Conservation (phyloP, 2,888 invertebrate genomes). For the Dynastes grantii region DNA sequence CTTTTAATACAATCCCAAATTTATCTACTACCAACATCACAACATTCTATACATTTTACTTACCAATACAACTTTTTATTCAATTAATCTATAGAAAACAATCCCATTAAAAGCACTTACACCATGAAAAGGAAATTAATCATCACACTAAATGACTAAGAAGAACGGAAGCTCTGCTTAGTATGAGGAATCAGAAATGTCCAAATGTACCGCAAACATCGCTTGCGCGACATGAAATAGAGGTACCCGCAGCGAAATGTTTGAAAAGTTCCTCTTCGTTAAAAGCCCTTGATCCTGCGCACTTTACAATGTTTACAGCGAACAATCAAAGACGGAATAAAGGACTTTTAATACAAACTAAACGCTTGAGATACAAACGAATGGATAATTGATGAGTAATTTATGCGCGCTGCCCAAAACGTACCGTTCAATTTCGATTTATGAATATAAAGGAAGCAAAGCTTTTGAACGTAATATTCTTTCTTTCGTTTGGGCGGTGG, state of each 20-base stretch:
- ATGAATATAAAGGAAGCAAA: too few relatives aligned
- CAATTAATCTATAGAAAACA: not conserved
- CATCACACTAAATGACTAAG: not conserved
- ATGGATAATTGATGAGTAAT: too few relatives aligned
- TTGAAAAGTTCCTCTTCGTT: not conserved
- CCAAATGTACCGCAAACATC: not conserved
- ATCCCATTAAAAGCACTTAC: constrained; percentile 3
- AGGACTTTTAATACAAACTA: not conserved
- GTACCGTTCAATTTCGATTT: too few relatives aligned
- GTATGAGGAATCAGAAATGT: not conserved
- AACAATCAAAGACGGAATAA: constrained; percentile 8
- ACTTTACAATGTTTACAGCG: constrained; percentile 23
- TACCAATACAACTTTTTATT: not conserved
- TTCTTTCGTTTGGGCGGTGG: too few relatives aligned
- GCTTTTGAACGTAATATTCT: too few relatives aligned
- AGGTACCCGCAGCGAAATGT: constrained; percentile 7
- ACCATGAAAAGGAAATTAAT: not conserved
- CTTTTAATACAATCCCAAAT: too few relatives aligned
- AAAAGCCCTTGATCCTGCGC: constrained; percentile 23
- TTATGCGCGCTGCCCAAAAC: too few relatives aligned
- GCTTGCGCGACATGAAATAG: not conserved
- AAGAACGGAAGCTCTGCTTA: not conserved
- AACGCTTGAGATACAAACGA: not conserved
- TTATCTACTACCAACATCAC: not conserved
- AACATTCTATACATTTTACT: not conserved